These are phyloP conservation scores for Trochalopteron elliotii DNA, from an alignment of 2,113 vertebrate genomes.

Conservation along the genomic window DNA sequence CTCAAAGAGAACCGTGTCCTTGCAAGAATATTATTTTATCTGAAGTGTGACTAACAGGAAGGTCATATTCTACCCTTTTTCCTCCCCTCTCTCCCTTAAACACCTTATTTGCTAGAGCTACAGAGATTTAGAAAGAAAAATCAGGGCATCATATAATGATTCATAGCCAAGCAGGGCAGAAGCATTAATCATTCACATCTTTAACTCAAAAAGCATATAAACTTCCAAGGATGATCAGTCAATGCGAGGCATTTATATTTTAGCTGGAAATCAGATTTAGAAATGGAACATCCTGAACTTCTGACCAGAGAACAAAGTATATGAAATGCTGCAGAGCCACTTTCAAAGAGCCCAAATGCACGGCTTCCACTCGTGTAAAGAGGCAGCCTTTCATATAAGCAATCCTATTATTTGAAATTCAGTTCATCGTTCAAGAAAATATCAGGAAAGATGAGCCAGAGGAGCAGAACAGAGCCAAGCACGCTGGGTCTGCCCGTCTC, in stretches of 20 bases:
- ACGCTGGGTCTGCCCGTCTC: neutral
- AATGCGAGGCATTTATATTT: neutral
- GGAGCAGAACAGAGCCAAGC: neutral
- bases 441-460: neutral
- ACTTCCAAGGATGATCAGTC: slow-evolving; percentile 34
- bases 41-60: neutral
- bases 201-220: slow-evolving; percentile 31
- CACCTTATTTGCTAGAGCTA: neutral
- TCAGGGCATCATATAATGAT: neutral
- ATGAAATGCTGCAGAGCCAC: neutral
- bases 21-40: neutral
- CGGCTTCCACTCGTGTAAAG: neutral
- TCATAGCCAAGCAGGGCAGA: neutral
- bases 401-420: neutral
- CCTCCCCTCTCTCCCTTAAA: neutral
- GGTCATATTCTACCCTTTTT: neutral
- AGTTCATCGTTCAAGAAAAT: neutral
- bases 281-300: slow-evolving; percentile 11
- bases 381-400: neutral
- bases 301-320: neutral
- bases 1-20: neutral
- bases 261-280: neutral
- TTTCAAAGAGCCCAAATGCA: neutral
- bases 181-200: slow-evolving; percentile 43
- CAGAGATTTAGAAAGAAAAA: neutral